phyloP scores from a whole-genome alignment of 2,888 invertebrate genomes.

The Sussaba pulchella region DNA sequence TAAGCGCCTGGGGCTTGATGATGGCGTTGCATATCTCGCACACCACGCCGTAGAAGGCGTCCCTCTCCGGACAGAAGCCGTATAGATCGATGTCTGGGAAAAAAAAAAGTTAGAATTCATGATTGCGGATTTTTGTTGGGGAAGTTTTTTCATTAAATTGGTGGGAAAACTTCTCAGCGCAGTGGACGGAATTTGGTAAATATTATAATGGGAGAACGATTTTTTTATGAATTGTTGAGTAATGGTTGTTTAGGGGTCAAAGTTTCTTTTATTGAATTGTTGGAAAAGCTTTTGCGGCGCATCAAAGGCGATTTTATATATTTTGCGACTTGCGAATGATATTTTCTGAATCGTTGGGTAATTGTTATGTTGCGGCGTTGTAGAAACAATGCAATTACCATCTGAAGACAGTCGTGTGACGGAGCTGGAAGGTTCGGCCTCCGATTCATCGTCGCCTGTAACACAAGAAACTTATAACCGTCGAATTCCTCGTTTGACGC shows the following conservation, averaged over 20 bases:
- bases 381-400: conserved; percentile 74
- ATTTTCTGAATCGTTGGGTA: too few relatives aligned
- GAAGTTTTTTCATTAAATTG: too few relatives aligned
- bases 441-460: conserved; percentile 82
- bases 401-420: conserved; percentile 82
- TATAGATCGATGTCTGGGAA: conserved; percentile 90
- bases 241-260: too few relatives aligned
- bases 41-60: conserved; percentile 91
- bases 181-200: too few relatives aligned
- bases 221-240: too few relatives aligned
- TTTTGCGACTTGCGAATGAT: too few relatives aligned
- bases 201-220: too few relatives aligned
- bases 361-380: background rate
- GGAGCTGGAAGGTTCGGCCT: conserved; percentile 79
- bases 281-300: too few relatives aligned
- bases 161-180: too few relatives aligned
- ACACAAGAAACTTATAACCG: conserved; percentile 53
- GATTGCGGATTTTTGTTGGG: too few relatives aligned
- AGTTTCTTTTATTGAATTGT: too few relatives aligned
- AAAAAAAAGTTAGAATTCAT: background rate
- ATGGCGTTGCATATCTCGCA: conserved; percentile 92
- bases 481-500: background rate
- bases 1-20: conserved; percentile 92
- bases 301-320: too few relatives aligned
- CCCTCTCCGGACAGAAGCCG: conserved; percentile 92